A percentile compares a stretch with the other conserved stretches of the same genome.
Evolutionary conservation across 2,888 invertebrate genomes (phyloP).

Genomic region (Hybos culiciformis): DNA sequence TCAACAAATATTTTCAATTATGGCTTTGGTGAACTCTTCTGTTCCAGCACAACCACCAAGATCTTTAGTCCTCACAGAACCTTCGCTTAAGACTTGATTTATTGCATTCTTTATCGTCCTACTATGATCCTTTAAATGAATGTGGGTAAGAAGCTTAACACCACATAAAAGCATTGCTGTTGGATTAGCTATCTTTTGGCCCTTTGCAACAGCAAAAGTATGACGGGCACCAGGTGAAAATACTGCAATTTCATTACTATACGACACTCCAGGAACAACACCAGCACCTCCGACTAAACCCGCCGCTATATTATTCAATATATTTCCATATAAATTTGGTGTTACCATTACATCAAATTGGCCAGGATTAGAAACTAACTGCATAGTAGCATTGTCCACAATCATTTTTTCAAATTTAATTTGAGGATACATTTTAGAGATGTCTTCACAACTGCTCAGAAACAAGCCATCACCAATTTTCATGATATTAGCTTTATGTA

Average conservation of each 20-base stretch:
- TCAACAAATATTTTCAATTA: too few relatives aligned
- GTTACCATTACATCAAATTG: conserved; percentile 96
- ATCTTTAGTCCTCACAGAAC: conserved; percentile 82
- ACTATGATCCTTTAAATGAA: conserved; percentile 72
- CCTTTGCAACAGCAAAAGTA: conserved; percentile 80
- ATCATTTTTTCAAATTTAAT: conserved; percentile 92
- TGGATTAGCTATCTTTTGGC: conserved; percentile 76
- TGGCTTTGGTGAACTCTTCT: conserved; percentile 76
- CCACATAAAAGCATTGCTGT: conserved; percentile 90
- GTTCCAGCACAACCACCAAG: conserved; percentile 87
- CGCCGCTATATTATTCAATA: conserved; percentile 88
- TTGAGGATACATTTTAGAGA: conserved; percentile 70
- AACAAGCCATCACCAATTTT: conserved; percentile 94
- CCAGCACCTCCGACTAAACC: conserved; percentile 94
- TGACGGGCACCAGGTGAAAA: conserved; percentile 96
- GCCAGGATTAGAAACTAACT: conserved; percentile 87
- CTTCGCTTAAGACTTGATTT: conserved; percentile 59
- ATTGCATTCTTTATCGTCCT: conserved; percentile 69
- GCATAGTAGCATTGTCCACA: conserved; percentile 97
- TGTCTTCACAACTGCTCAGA: conserved; percentile 71
- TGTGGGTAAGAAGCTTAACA: conserved; percentile 77
- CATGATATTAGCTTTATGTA: conserved; percentile 99
- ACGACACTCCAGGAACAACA: conserved; percentile 84
- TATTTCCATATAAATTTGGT: conserved; percentile 95
- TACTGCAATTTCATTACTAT: conserved; percentile 76